These are phyloP conservation scores for Adelphocoris suturalis DNA, from an alignment of 2,888 invertebrate genomes.

Conservation along the genomic window DNA sequence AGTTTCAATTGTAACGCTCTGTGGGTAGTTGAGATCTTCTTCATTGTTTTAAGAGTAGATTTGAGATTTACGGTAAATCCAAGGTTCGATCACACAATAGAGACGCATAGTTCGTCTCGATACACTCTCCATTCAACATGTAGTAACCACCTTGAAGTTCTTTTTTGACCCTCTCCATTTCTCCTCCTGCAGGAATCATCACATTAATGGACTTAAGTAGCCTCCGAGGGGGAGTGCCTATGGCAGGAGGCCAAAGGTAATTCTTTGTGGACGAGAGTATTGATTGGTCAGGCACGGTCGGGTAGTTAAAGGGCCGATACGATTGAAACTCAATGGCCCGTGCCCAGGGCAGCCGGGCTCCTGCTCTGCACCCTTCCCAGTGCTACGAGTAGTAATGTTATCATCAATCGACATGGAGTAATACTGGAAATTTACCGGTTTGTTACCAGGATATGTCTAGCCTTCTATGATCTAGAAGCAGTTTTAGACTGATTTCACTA, in stretches of 20 bases:
- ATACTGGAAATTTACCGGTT: neutral
- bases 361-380: neutral
- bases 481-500: no score
- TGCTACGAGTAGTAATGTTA: neutral
- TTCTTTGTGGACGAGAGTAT: constrained; percentile 48
- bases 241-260: constrained; percentile 52
- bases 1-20: constrained; percentile 6
- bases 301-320: constrained; percentile 41
- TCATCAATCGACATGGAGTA: neutral
- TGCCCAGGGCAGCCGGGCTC: neutral
- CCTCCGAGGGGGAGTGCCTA: neutral
- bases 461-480: no score
- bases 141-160: no score
- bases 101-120: no score
- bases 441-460: neutral
- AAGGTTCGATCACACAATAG: no score
- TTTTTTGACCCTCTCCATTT: neutral
- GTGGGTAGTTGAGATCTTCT: neutral
- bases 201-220: neutral
- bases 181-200: neutral
- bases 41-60: no score
- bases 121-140: no score
- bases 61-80: no score
- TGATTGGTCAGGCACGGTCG: constrained; percentile 46
- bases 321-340: constrained; percentile 51